Base-by-base conservation (phyloP, 2,113 vertebrate genomes). In the Cyphomyrus plagiostoma region DNA sequence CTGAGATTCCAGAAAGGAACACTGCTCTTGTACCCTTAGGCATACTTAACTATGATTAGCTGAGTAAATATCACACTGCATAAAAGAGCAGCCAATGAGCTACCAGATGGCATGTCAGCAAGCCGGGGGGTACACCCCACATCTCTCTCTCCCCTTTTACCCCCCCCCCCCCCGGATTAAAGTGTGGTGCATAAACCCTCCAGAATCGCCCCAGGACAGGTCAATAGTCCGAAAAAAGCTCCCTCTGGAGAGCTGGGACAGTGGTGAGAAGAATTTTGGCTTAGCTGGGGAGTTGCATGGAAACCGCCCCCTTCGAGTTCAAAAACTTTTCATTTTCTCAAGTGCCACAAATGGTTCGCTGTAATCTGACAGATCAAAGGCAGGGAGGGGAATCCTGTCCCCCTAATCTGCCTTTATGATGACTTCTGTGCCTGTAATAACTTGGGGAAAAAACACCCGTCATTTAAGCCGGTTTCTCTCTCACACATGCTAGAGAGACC, bases 321-420 rank as follows among this genome's bases (percentile, higher is more conserved):
- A 23, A 15, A 93, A 93, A 95, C 94, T 94, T 94, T 93, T 94
- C 92, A 93, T 94, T 93, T 93, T 91, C 92, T 30, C 1, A 13
- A 90, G 90, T 92, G 92, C 92, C 90, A 52, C 87, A 89, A 92
- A 94, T 93, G 93, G 94, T 95, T 95, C 94, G 94, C 94, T 94
- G 94, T 96, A 96, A 96, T 96, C 95, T 96, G 93, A 70, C 92
- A 94, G 96, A 96, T 96, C 96, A 96, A 96, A 96, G 96, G 88
- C 91, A 39, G 91, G 91, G 93, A 93, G 92, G 50, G 90, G 94
- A 95, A 95, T 96, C 95, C 95, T 93, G 93, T 95, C 95, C 91
- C 91, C 91, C 88, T 95, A 95, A 96, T 96, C 95, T 93, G 82
- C 92, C 94, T 93, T 94, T 93, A 95, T 94, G 92, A 92, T 91